phyloP scores from a whole-genome alignment of 2,888 invertebrate species.

The Epinotia demarniana region DNA sequence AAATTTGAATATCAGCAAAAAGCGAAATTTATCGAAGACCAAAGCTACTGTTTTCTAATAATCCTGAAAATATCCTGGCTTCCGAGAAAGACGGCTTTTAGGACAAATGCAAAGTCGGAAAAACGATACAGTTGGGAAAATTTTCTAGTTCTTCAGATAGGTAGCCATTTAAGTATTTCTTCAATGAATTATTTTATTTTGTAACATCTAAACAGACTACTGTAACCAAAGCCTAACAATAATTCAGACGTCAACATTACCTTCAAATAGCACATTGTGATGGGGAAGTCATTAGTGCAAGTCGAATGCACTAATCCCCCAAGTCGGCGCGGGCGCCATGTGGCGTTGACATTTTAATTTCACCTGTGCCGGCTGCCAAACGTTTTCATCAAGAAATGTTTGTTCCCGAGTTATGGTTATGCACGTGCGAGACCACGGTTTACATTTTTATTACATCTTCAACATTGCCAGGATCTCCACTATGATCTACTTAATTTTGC shows the following conservation, averaged over 20 bases:
- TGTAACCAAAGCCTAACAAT: neutral
- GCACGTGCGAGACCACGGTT: conserved; percentile 20
- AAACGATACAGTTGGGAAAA: no score
- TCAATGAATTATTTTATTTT: neutral
- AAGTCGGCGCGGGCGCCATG: conserved; percentile 26
- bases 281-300: conserved; percentile 32
- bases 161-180: no score
- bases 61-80: no score
- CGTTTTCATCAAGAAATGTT: conserved; percentile 43
- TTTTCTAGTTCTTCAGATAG: no score
- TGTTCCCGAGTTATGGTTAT: conserved; percentile 32
- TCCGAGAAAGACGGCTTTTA: no score
- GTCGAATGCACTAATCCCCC: conserved; percentile 34
- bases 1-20: no score
- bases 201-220: neutral
- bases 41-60: no score
- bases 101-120: no score
- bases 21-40: no score
- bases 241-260: conserved; percentile 8
- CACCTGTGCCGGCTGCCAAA: conserved; percentile 39
- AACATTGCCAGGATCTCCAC: conserved; percentile 27
- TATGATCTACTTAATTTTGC: neutral
- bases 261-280: conserved; percentile 10
- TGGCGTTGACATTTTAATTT: conserved; percentile 43
- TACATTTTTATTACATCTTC: conserved; percentile 39